phyloP scores from a whole-genome alignment of 1,140 invertebrate genomes.

The Lordiphosa collinella region DNA sequence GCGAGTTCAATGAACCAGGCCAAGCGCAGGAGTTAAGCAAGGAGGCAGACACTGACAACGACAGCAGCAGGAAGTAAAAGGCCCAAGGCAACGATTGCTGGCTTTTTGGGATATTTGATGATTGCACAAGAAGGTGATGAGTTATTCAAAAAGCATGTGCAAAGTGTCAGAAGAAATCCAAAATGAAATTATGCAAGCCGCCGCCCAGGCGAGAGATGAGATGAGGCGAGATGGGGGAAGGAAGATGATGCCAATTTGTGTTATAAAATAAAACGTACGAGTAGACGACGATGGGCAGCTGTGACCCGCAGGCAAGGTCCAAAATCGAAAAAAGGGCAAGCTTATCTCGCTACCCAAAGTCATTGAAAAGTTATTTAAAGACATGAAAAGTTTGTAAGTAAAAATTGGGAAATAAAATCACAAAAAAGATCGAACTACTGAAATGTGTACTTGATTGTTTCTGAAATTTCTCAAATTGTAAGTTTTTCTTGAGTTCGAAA shows the following conservation, averaged over 20 bases:
- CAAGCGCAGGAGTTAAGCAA: not conserved
- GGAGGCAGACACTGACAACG: conserved; percentile 16
- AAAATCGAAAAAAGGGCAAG: not conserved
- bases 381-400: conserved; percentile 13
- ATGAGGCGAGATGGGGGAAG: not conserved
- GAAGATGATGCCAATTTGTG: conserved; percentile 20
- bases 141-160: conserved; percentile 71
- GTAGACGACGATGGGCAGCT: conserved; percentile 32
- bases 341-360: conserved; percentile 5
- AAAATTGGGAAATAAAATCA: not conserved
- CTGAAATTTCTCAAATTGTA: no score
- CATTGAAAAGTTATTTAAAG: conserved; percentile 41
- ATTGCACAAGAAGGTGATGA: conserved; percentile 59
- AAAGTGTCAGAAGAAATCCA: conserved; percentile 71
- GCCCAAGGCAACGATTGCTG: conserved; percentile 42
- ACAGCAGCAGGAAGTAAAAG: conserved; percentile 47
- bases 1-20: conserved; percentile 58
- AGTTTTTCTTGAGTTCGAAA: conserved; percentile 38
- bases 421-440: no score
- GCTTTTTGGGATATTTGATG: conserved; percentile 22
- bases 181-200: conserved; percentile 65
- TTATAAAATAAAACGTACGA: conserved; percentile 11
- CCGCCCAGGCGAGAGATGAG: not conserved
- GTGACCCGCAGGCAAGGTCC: conserved; percentile 45
- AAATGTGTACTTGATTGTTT: no score